Evolutionary conservation across 2,888 invertebrate genomes (phyloP), one percentile per base, ranked within the genome.

Genomic region (Cryptus armator): DNA sequence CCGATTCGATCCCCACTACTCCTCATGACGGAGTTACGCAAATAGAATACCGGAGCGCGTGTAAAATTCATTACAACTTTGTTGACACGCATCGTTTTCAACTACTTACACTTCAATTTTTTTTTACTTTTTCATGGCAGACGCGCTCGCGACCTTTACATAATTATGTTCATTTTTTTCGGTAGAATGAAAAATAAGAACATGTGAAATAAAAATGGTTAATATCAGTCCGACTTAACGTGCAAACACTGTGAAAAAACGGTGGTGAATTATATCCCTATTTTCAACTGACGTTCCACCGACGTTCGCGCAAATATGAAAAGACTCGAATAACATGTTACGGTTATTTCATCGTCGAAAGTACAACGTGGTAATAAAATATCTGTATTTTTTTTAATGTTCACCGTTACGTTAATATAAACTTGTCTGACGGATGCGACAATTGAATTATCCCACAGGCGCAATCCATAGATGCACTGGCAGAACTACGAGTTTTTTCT

Each of bases 361-460:
- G 19, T 24, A 24, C 56, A 56, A 56, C 24, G 24, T 10, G 4
- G 19, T 24, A 24, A 56, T 56, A 4, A 24, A 24, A 24, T 24
- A 56, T 56, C 19, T 5, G 56, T 24, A 19, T n/a, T 10, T 56
- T 37, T 24, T 53, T 53, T 9, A 19, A 53, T 53, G n/a, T 53
- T 56, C 19, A 24, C 10, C 24, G 19, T 37, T 37, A 37, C 19
- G 9, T 19, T 12, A 6, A 24, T 16, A 43, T 29, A n/a, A 59
- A 56, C 24, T 44, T n/a, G n/a, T 14, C 56, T 16, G 6, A 14
- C 14, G 46, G 46, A 24, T 56, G 56, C 19, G 56, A 9, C 44
- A 44, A 72, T 72, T 37, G 43, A 72, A 72, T 59, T 59, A 72
- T 72, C 51, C 44, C n/a, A 56, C 68, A 29, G n/a, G 14, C 68